Evolutionary conservation across 2,797 vertebrate genomes (phyloP).

Genomic region (Scolopax rusticola): DNA sequence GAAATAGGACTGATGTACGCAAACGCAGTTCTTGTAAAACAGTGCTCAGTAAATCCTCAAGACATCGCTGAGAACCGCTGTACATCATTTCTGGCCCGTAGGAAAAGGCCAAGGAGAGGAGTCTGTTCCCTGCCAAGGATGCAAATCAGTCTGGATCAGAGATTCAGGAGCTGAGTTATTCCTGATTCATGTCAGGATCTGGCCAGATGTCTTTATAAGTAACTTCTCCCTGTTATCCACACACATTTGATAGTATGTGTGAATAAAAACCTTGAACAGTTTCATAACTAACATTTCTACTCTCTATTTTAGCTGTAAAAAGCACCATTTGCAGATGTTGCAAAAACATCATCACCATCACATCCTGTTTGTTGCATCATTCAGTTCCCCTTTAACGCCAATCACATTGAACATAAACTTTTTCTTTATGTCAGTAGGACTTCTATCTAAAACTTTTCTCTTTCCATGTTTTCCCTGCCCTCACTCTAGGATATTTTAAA

Average conservation of each 20-base stretch:
- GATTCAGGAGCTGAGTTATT: background rate
- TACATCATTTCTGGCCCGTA: background rate
- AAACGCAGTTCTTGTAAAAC: background rate
- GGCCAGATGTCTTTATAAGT: background rate
- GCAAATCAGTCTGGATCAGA: background rate
- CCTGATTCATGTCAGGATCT: background rate
- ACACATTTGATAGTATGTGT: background rate
- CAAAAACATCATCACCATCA: background rate
- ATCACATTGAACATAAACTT: background rate
- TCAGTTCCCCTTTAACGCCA: background rate
- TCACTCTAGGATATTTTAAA: background rate
- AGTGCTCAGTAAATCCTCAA: background rate
- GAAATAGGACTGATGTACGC: background rate
- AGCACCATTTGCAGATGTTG: background rate
- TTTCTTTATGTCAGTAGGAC: background rate
- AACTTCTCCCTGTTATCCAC: background rate
- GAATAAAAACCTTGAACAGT: background rate
- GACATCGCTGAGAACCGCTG: background rate
- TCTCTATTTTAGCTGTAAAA: background rate
- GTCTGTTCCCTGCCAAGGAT: background rate
- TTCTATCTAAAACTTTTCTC: background rate
- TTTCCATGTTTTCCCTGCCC: background rate
- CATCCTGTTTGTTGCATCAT: background rate
- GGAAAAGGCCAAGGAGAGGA: background rate
- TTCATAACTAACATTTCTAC: background rate